Conservation (phyloP, 2,888 invertebrate genomes). For the Ophion ventricosus region DNA sequence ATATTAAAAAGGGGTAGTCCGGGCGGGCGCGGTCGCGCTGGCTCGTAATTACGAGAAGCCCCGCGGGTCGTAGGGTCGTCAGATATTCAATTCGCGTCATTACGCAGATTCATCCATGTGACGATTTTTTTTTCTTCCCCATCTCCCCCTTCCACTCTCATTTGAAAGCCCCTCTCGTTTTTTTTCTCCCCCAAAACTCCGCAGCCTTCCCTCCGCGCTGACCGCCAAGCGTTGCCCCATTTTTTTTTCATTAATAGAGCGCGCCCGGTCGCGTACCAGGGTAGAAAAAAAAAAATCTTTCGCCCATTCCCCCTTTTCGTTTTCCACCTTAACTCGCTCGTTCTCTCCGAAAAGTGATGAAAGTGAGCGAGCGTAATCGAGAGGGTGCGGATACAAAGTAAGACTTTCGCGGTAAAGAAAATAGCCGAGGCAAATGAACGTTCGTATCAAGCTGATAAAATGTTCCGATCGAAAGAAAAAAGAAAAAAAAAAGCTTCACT, state of each 20-base stretch:
- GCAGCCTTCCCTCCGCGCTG: not conserved
- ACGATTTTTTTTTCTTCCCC: slow-evolving; percentile 8
- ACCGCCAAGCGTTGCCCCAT: slow-evolving; percentile 16
- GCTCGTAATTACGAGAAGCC: slow-evolving; percentile 53
- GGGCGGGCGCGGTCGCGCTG: not conserved
- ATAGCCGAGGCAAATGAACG: not conserved
- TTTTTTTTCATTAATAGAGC: slow-evolving; percentile 51
- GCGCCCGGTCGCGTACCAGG: slow-evolving; percentile 8
- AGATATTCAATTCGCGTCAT: slow-evolving; percentile 54
- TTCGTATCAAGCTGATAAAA: not conserved
- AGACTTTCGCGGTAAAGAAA: too few species aligned
- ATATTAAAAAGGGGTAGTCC: slow-evolving; percentile 14
- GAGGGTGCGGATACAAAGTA: not conserved
- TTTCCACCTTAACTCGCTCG: not conserved
- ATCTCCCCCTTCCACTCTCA: not conserved
- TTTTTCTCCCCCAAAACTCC: not conserved
- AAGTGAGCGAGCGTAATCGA: not conserved
- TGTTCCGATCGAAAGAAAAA: too few species aligned
- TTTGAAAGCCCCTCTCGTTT: not conserved
- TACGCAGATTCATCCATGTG: slow-evolving; percentile 37
- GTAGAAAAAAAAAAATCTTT: slow-evolving; percentile 17
- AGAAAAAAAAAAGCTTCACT: too few species aligned
- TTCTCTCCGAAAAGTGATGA: not conserved
- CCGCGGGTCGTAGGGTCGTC: slow-evolving; percentile 47
- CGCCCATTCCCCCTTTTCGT: not conserved